Evolutionary conservation across 2,113 vertebrate species (phyloP).

Genomic region (Heterotilapia buettikoferi): DNA sequence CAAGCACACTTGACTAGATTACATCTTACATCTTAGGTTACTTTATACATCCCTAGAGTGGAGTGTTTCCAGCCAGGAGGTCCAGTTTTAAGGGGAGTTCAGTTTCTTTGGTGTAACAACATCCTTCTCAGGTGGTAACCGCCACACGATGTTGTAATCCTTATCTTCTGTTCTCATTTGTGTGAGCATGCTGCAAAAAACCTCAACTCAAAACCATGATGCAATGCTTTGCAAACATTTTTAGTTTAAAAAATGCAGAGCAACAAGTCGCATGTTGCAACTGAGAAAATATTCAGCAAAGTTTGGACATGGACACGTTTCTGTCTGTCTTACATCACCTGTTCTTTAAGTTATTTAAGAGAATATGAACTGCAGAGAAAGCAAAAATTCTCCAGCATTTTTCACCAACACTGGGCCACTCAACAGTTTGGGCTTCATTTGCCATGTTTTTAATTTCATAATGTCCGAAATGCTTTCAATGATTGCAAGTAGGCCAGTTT

Average conservation of each 20-base stretch:
- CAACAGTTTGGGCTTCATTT: not conserved
- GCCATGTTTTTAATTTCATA: not conserved
- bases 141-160: not conserved
- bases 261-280: not conserved
- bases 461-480: not conserved
- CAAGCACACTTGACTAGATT: slow-evolving; percentile 20
- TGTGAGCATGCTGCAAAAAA: not conserved
- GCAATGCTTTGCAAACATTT: not conserved
- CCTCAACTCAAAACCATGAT: not conserved
- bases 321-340: not conserved
- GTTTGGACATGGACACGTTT: not conserved
- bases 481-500: not conserved
- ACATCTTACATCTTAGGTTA: slow-evolving; percentile 34
- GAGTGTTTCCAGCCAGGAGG: slow-evolving; percentile 4
- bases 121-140: slow-evolving; percentile 18
- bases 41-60: not conserved
- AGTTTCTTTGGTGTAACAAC: slow-evolving; percentile 58
- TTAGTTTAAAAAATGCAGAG: not conserved
- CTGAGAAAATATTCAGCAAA: not conserved
- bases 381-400: not conserved
- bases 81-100: slow-evolving; percentile 37
- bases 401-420: not conserved
- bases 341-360: not conserved
- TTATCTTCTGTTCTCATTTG: slow-evolving; percentile 10
- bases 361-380: not conserved